phyloP scores from a whole-genome alignment of 2,797 vertebrate species.

The Cichlasoma orientale region DNA sequence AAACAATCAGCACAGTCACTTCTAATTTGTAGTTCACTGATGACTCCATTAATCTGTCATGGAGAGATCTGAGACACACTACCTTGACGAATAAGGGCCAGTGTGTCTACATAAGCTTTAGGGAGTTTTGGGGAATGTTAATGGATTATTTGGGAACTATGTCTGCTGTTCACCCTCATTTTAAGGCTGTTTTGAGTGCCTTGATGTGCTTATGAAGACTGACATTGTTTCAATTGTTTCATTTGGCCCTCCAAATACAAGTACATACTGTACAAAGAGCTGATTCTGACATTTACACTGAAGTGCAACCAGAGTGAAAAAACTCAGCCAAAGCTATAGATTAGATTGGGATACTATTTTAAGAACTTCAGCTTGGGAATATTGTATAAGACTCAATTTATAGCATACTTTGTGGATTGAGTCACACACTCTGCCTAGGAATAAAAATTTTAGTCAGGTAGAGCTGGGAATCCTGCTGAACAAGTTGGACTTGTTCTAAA shows the following conservation, averaged over 20 bases:
- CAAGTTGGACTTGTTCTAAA: not conserved
- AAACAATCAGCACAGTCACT: not conserved
- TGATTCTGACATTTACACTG: not conserved
- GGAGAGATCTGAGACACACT: not conserved
- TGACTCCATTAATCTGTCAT: not conserved
- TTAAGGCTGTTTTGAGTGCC: too few relatives aligned
- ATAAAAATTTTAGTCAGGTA: conserved; percentile 8
- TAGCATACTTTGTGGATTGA: conserved; percentile 12
- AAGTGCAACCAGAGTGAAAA: not conserved
- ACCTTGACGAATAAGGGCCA: not conserved
- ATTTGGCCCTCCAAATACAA: too few relatives aligned
- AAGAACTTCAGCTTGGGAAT: not conserved
- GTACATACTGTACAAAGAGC: not conserved
- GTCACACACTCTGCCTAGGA: conserved; percentile 17
- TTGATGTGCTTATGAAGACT: not conserved
- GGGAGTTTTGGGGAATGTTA: too few relatives aligned
- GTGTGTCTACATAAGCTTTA: not conserved
- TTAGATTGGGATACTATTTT: not conserved
- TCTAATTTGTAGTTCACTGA: not conserved
- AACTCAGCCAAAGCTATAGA: not conserved
- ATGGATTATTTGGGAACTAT: too few relatives aligned
- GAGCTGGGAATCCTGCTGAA: not conserved
- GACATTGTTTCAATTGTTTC: accelerated
- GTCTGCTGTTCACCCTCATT: too few relatives aligned
- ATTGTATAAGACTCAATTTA: not conserved